Base-by-base conservation (phyloP, 2,113 vertebrate species). In the Pedetes capensis region DNA sequence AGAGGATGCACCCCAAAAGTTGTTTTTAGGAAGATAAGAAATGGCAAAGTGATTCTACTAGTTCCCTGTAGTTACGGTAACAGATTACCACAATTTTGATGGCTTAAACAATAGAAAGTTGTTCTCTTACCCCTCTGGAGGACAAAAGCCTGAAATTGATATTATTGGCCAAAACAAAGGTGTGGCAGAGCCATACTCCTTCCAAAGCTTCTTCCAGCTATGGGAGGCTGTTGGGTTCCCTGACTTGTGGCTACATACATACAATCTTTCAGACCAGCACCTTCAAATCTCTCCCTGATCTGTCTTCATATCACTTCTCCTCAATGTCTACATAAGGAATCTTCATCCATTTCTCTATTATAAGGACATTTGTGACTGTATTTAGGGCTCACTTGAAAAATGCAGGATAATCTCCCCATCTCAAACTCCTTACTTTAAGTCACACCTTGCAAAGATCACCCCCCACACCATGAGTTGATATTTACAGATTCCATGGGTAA, bases 61-160 rank as follows among this genome's bases (percentile, higher is more conserved):
- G 2, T 76, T 95, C 79, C 63, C 47, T 68, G 12, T 14, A n/a
- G n/a, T n/a, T n/a, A n/a, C n/a, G n/a, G n/a, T n/a, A 20, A 12
- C 69, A 34, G 17, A 72, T 47, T 9, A 44, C 39, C 11, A 81
- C 16, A n/a, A n/a, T n/a, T n/a, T n/a, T n/a, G n/a, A 79, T 64
- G n/a, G 8, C 71, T 55, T 84, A 79, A 72, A 91, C 37, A 61
- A 14, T 4, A 75, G 37, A 88, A 83, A 72, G 44, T 47, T 84
- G 49, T 49, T 76, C 34, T 68, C n/a, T 42, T 29, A 29, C 13
- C 6, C 25, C 76, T 55, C 61, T 59, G 66, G 32, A 85, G 53
- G 22, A 69, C 8, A 69, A 34, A 88, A 49, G 14, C 80, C 20
- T 69, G 39, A 64, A 69, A 63, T 53, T 29, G 49, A 20, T 57